Conservation (phyloP, 2,888 invertebrate genomes). For the Morpho helenor region DNA sequence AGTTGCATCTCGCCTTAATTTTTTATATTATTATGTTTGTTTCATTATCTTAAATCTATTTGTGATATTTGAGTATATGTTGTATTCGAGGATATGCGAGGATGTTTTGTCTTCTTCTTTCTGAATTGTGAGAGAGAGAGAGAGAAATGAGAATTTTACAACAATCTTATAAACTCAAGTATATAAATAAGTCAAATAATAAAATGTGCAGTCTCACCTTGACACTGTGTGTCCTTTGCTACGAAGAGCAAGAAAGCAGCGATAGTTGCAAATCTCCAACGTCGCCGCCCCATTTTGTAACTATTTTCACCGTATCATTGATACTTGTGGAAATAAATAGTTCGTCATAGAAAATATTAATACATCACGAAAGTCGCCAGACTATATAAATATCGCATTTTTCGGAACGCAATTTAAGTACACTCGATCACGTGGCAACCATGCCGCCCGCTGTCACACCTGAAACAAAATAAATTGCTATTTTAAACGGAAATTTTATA, state of each 20-base stretch:
- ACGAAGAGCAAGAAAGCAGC: slow-evolving; percentile 65
- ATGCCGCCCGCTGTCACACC: slow-evolving; percentile 55
- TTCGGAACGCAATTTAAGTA: slow-evolving; percentile 22
- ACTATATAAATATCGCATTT: slow-evolving; percentile 21
- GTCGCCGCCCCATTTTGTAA: slow-evolving; percentile 66
- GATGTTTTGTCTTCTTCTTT: too few relatives aligned
- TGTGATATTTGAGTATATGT: too few relatives aligned
- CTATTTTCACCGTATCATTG: slow-evolving; percentile 69
- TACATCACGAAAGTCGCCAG: slow-evolving; percentile 10
- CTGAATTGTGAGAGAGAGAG: too few relatives aligned
- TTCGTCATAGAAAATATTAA: slow-evolving; percentile 17
- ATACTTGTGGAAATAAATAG: slow-evolving; percentile 28
- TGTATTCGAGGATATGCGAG: too few relatives aligned
- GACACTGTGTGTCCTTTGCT: slow-evolving; percentile 64
- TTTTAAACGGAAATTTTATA: slow-evolving; percentile 4
- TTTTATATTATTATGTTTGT: too few relatives aligned
- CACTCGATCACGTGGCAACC: slow-evolving; percentile 42
- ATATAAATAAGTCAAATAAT: too few relatives aligned
- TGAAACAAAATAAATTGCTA: slow-evolving; percentile 51
- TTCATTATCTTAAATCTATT: too few relatives aligned
- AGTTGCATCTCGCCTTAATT: too few relatives aligned
- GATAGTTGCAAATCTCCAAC: slow-evolving; percentile 67
- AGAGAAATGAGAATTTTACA: too few relatives aligned
- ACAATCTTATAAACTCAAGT: too few relatives aligned
- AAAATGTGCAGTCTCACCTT: slow-evolving; percentile 47